Evolutionary conservation across 2,113 vertebrate species (phyloP), one percentile per base, ranked within the genome.

Genomic region (Poecile atricapillus): DNA sequence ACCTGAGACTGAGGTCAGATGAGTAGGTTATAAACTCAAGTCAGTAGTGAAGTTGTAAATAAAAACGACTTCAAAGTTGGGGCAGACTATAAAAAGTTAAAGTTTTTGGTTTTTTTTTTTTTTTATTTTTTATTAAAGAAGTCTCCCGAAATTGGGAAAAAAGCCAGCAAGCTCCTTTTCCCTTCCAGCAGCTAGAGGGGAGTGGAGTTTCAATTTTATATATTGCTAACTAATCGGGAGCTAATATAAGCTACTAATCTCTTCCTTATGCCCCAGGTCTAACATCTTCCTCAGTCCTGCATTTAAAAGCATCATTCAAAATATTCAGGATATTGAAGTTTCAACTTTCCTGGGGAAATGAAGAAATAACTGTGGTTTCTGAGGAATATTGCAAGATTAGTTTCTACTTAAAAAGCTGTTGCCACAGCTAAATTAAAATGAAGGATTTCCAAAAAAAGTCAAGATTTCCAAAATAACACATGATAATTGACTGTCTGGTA

Each of bases 141-240:
- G 3, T 10, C 15, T 90, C 27, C 49, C 13, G 11, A 62, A 83
- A 58, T 1, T 52, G 37, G 39, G 25, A 47, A 71, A 50, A 52
- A 65, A 53, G 21, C 1, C 33, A 74, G 8, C 22, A 64, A 91
- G 20, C 35, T 95, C 19, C 27, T 85, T 94, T 95, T 94, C 50
- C 41, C 33, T 95, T 95, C 81, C 49, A 97, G 60, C 84, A 97
- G 87, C 91, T 88, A 94, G 87, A 96, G 78, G 94, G 89, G 75
- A 95, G 90, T 93, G 93, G 63, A 95, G 89, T 87, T 94, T 91
- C 87, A 97, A 90, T 94, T 93, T 92, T 92, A 77, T 67, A 77
- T 77, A 88, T 70, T 68, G 50, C 50, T 76, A 80, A 85, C 53
- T 94, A 91, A 95, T 94, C 75, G 73, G 37, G 22, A 95, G 37